These are phyloP conservation scores for Lanistes nyassanus DNA, from an alignment of 1,140 invertebrate species.

Conservation along the genomic window DNA sequence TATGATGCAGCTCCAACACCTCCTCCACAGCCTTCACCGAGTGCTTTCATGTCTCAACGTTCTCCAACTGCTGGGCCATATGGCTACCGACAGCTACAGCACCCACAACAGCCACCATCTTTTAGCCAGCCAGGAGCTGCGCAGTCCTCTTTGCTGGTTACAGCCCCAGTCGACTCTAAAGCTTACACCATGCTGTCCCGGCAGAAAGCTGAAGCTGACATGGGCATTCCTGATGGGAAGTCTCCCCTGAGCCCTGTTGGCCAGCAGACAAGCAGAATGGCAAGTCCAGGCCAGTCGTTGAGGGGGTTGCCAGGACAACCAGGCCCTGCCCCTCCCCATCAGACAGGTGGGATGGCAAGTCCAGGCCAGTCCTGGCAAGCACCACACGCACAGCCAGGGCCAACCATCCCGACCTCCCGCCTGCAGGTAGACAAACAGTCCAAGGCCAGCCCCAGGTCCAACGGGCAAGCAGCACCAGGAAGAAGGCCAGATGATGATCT, in stretches of 20 bases:
- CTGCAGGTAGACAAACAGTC: slow-evolving; percentile 22
- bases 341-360: neutral
- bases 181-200: slow-evolving; percentile 22
- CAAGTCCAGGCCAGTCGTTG: too few relatives aligned
- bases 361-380: slow-evolving; percentile 4
- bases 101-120: slow-evolving; percentile 4
- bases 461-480: slow-evolving; percentile 26
- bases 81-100: slow-evolving; percentile 26
- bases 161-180: slow-evolving; percentile 25
- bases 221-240: neutral
- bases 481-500: slow-evolving; percentile 54
- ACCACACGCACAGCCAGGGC: neutral
- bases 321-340: neutral
- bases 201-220: slow-evolving; percentile 1
- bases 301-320: too few relatives aligned
- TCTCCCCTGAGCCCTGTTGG: slow-evolving; percentile 3
- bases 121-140: slow-evolving; percentile 7
- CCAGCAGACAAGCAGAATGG: neutral
- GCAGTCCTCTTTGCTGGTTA: slow-evolving; percentile 13
- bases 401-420: neutral
- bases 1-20: slow-evolving; percentile 57
- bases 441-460: slow-evolving; percentile 11
- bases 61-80: slow-evolving; percentile 24
- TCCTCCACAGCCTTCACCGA: slow-evolving; percentile 60
- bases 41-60: slow-evolving; percentile 46